Percentiles rank a stretch among this genome's conserved stretches.
Evolutionary conservation across 2,888 invertebrate species (phyloP).

Genomic region (Parnassius smintheus): DNA sequence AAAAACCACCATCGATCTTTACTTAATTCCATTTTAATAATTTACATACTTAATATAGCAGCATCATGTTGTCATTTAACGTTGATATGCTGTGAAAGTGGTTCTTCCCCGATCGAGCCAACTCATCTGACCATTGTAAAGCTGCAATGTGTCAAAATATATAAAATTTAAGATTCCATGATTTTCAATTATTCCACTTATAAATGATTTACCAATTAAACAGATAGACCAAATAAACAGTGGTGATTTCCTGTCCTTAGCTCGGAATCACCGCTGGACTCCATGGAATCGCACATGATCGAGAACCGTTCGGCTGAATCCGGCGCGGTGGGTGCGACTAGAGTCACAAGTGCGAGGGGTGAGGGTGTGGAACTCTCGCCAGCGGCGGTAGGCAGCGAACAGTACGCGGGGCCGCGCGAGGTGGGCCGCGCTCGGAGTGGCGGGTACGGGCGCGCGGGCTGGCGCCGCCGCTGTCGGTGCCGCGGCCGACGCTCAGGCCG

Average conservation of each 20-base stretch:
- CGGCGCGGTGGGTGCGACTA: slow-evolving; percentile 37
- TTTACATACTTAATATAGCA: no score
- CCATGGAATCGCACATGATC: slow-evolving; percentile 67
- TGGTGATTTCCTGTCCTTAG: slow-evolving; percentile 36
- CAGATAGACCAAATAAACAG: neutral
- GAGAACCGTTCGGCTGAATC: slow-evolving; percentile 66
- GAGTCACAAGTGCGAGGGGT: slow-evolving; percentile 31
- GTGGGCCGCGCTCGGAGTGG: slow-evolving; percentile 57
- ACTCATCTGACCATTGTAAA: no score
- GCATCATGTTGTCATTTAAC: no score
- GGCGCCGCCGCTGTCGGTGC: slow-evolving; percentile 62
- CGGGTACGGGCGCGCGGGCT: slow-evolving; percentile 64
- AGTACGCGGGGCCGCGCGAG: slow-evolving; percentile 45
- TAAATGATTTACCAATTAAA: no score
- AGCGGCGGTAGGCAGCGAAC: slow-evolving; percentile 35
- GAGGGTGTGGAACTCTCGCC: slow-evolving; percentile 36
- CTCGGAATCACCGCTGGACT: slow-evolving; percentile 65
- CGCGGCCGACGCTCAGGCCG: slow-evolving; percentile 72
- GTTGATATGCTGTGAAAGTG: no score
- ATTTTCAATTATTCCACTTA: no score
- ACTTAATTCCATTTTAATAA: no score
- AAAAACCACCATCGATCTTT: no score
- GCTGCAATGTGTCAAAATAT: no score
- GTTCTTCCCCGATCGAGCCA: no score
- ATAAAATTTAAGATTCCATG: no score